A percentile compares a stretch with the other conserved stretches of the same genome.
phyloP scores from a whole-genome alignment of 2,797 vertebrate genomes.

The Myotis findleyi region DNA sequence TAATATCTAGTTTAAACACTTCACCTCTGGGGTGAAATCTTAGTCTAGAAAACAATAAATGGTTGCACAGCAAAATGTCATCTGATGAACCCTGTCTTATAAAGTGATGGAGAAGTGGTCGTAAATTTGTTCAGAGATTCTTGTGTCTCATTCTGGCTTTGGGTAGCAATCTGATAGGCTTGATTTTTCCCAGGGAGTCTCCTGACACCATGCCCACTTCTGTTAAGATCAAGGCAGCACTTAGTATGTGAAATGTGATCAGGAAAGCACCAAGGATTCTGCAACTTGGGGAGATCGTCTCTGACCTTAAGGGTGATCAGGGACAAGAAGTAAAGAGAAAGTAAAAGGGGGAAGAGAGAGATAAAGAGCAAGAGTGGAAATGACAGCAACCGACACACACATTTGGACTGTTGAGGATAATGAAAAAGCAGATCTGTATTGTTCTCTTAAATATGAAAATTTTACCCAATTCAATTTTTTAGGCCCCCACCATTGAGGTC shows the following conservation, averaged over 20 bases:
- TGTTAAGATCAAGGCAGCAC: conserved; percentile 73
- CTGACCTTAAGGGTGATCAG: conserved; percentile 21
- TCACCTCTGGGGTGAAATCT: conserved; percentile 64
- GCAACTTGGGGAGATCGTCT: background rate
- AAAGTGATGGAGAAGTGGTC: conserved; percentile 51
- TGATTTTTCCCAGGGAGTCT: conserved; percentile 68
- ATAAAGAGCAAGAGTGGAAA: background rate
- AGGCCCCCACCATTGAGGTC: background rate
- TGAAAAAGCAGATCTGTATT: background rate
- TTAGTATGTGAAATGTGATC: conserved; percentile 66
- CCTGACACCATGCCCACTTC: conserved; percentile 35
- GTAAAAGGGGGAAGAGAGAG: background rate
- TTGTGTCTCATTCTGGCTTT: conserved; percentile 69
- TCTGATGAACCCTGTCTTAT: conserved; percentile 62
- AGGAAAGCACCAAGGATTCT: conserved; percentile 47
- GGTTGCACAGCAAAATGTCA: conserved; percentile 68
- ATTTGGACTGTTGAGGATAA: background rate
- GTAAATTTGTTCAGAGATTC: conserved; percentile 69
- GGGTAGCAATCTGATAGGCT: conserved; percentile 63
- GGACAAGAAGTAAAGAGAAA: conserved; percentile 41
- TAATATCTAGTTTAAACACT: conserved; percentile 54
- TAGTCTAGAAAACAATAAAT: conserved; percentile 57
- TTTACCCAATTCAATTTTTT: background rate
- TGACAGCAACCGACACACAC: background rate
- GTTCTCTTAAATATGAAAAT: conserved; percentile 21